Conservation (phyloP, 35 echinoderm and acorn worm genomes). For the Diadema setosum region DNA sequence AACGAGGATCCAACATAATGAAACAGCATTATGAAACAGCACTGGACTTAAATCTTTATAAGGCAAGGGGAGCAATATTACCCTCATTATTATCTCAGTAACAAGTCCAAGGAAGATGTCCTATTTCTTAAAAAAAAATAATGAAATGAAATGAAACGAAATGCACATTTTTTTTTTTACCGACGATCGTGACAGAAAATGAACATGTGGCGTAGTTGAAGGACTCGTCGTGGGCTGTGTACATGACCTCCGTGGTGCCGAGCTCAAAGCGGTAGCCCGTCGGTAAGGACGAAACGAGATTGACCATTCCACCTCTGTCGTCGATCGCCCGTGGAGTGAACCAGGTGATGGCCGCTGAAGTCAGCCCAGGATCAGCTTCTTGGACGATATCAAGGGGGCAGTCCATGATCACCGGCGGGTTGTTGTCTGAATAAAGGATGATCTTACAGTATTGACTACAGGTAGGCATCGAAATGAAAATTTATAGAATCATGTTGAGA, state of each 20-base stretch:
- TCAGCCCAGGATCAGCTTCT: background rate
- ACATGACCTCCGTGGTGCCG: background rate
- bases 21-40: background rate
- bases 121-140: background rate
- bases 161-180: background rate
- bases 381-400: slow-evolving; percentile 12
- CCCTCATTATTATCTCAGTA: background rate
- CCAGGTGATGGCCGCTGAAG: slow-evolving; percentile 18
- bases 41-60: background rate
- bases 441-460: too few species aligned
- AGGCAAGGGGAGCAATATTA: background rate
- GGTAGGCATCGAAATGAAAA: too few species aligned
- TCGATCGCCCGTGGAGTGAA: background rate
- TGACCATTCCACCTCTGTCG: slow-evolving; percentile 12
- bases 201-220: background rate
- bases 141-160: background rate
- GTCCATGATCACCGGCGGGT: background rate
- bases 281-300: background rate
- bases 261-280: background rate
- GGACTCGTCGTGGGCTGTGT: slow-evolving; percentile 26
- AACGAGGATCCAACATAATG: background rate
- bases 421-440: slow-evolving; percentile 3
- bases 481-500: too few species aligned
- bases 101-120: background rate
- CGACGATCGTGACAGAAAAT: slow-evolving; percentile 12